phyloP scores from a whole-genome alignment of 2,113 vertebrate species.

The Aegithalos caudatus region DNA sequence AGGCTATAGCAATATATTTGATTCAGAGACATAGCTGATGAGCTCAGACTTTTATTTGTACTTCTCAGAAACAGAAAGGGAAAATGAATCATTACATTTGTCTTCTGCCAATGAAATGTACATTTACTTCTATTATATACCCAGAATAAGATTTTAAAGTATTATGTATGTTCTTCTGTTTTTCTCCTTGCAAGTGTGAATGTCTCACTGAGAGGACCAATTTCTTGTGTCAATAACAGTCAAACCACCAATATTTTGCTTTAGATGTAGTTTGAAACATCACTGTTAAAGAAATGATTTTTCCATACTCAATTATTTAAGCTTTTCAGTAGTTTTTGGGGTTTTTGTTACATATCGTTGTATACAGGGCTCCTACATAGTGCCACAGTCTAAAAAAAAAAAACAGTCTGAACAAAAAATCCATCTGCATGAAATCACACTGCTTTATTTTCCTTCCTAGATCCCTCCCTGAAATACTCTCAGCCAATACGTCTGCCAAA shows the following conservation, averaged over 20 bases:
- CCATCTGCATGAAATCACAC: not conserved
- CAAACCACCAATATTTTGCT: not conserved
- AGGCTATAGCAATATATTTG: not conserved
- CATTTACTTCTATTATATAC: not conserved
- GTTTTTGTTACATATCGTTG: not conserved
- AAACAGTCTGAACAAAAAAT: not conserved
- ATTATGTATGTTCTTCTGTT: not conserved
- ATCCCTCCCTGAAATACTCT: not conserved
- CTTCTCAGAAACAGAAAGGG: not conserved
- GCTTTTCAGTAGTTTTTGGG: not conserved
- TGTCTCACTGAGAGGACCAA: not conserved
- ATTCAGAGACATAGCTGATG: not conserved
- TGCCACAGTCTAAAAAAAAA: not conserved
- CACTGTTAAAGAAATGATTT: not conserved
- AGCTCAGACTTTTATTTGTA: constrained; percentile 22
- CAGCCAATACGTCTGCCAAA: not conserved
- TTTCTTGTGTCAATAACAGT: not conserved
- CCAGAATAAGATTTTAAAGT: not conserved
- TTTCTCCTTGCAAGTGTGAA: not conserved
- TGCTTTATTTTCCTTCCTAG: not conserved
- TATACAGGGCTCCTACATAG: not conserved
- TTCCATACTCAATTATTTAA: not conserved
- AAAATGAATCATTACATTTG: constrained; percentile 8
- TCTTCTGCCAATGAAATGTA: not conserved
- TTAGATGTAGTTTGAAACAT: not conserved